These are phyloP conservation scores for Microtus pennsylvanicus DNA, from an alignment of 2,113 vertebrate genomes.

Conservation along the genomic window DNA sequence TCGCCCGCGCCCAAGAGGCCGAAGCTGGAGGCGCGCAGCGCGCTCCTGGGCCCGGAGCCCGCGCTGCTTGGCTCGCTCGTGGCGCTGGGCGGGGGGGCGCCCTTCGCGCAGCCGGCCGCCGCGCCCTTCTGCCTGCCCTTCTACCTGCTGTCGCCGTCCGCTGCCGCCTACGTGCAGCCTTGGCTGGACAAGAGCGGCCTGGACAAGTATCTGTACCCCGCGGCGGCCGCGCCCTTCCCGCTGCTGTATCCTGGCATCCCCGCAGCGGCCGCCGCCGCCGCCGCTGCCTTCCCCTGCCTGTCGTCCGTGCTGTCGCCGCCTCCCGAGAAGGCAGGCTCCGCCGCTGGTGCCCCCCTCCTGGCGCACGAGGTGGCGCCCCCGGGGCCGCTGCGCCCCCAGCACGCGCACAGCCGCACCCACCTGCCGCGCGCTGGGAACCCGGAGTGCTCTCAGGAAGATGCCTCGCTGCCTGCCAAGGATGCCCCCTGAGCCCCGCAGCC, in stretches of 20 bases:
- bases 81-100: slow-evolving; percentile 89
- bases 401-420: slow-evolving; percentile 68
- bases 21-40: slow-evolving; percentile 86
- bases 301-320: slow-evolving; percentile 85
- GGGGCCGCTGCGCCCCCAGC: slow-evolving; percentile 65
- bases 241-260: slow-evolving; percentile 90
- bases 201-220: slow-evolving; percentile 93
- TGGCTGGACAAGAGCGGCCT: slow-evolving; percentile 92
- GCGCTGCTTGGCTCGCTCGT: slow-evolving; percentile 92
- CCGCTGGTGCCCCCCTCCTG: slow-evolving; percentile 81
- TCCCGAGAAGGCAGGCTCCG: slow-evolving; percentile 84
- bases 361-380: slow-evolving; percentile 78
- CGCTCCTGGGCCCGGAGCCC: slow-evolving; percentile 72
- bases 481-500: slow-evolving; percentile 48
- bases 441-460: slow-evolving; percentile 71
- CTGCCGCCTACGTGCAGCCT: slow-evolving; percentile 92
- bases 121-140: slow-evolving; percentile 96
- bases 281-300: slow-evolving; percentile 90
- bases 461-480: slow-evolving; percentile 61
- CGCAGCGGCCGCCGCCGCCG: slow-evolving; percentile 67
- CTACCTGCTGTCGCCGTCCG: slow-evolving; percentile 93
- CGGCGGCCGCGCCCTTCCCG: slow-evolving; percentile 89
- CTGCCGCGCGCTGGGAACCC: slow-evolving; percentile 61
- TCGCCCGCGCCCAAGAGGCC: slow-evolving; percentile 87
- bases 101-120: slow-evolving; percentile 89